Base-by-base conservation (phyloP, 1,140 invertebrate genomes). In the Chironomus striatipennis region DNA sequence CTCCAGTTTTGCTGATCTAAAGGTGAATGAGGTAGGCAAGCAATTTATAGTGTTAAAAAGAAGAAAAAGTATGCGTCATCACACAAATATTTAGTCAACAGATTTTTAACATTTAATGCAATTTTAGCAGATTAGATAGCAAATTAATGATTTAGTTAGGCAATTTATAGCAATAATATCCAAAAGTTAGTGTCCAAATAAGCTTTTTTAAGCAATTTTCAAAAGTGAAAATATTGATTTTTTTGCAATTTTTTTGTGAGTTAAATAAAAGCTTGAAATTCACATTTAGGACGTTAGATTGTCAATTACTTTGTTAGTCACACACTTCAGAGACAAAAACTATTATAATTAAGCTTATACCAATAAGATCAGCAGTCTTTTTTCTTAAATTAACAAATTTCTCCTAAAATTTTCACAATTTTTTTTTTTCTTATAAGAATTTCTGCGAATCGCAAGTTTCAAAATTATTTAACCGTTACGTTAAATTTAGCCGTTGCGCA, bases 1-100 rank as follows among this genome's bases (percentile, higher is more conserved):
- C n/a, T 70, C 65, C 65, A 70, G 65, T 20, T 70, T 70, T 70
- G 65, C 65, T 70, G 65, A 70, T 70, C 65, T 70, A 21, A 21
- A 18, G 17, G 47, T 70, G 7, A 17, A 9, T 18, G 20, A 21
- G 15, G 18, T 70, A 12, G n/a, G 12, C 47, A n/a, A 57, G 7
- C 43, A 47, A 47, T 2, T 34, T 1, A n/a, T n/a, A 47, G 18
- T 21, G 18, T 20, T 18, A 70, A 70, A 20, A 70, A 70, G 65
- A 70, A 70, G 20, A 70, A 18, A 70, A 70, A 20, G 65, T 57
- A 70, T 70, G 65, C 17, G 65, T 70, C 65, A 70, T 18, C 65
- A 34, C 24, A 34, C 24, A 34, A 34, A 34, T 34, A 34, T 34
- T 34, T 5, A 70, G 65, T n/a, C 18, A 70, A 18, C n/a, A 70